Base-by-base conservation (phyloP, 1,140 invertebrate genomes). In the Cyclargus thomasi region DNA sequence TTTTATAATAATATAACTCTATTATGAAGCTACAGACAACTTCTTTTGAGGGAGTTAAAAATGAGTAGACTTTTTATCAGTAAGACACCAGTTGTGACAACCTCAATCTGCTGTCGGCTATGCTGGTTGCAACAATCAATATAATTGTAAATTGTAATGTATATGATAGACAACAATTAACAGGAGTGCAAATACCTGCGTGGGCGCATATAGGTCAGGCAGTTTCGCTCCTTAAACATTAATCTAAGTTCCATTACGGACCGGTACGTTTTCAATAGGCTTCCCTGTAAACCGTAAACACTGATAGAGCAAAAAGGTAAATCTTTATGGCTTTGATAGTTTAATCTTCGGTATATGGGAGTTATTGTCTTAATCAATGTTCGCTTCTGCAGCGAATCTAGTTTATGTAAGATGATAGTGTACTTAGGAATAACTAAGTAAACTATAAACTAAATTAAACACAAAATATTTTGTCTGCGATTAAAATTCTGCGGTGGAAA, bases 201-300 rank as follows among this genome's bases (percentile, higher is more conserved):
- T 69, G 53, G 67, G 67, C 63, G 67, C 22, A 69, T 64, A 22
- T 69, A 35, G 67, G 67, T 69, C 67, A 69, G 18, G 35, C 62
- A 53, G 63, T 64, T 64, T 55, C 36, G 55, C 63, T n/a, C 67
- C 67, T 63, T 68, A 59, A 63, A 53, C 67, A 69, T 59, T 62
- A 59, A 69, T 69, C 67, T 62, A n/a, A 57, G 67, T 64, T 69
- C 67, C 67, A 69, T 69, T 69, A 69, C 22, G 29, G 18, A 63
- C 23, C 35, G 63, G 29, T 69, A 64, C 67, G 63, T 57, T 64
- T 69, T 63, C 18, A 59, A 59, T 21, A 21, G 55, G 18, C 20
- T 20, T 18, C 55, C 18, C 55, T 21, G 55, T 59, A 20, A 18
- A 18, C 17, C 20, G 20, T 20, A 59, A 18, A 59, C 55, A 59